phyloP scores from a whole-genome alignment of 2,797 vertebrate species.

The Ataeniobius toweri region DNA sequence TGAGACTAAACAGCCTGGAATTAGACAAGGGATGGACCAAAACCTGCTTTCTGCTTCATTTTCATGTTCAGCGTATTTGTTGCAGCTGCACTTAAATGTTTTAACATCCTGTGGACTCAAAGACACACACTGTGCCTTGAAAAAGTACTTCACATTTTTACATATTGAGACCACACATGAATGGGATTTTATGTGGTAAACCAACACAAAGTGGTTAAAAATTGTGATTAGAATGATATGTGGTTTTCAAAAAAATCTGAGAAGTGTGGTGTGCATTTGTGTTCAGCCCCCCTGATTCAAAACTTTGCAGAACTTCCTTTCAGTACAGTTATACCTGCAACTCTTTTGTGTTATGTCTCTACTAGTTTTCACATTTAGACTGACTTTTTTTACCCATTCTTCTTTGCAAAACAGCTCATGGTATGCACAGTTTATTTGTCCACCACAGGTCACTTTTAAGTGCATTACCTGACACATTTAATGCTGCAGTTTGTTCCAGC shows the following conservation, averaged over 20 bases:
- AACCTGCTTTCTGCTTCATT: constrained; percentile 8
- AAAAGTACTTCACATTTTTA: neutral
- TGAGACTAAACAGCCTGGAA: constrained; percentile 28
- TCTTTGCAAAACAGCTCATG: constrained; percentile 37
- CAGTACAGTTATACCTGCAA: too few relatives aligned
- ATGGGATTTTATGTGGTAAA: neutral
- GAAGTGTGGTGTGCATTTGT: too few relatives aligned
- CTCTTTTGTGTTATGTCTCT: too few relatives aligned
- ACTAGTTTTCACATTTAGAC: too few relatives aligned
- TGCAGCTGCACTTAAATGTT: constrained; percentile 12
- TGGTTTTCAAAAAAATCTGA: too few relatives aligned
- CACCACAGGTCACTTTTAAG: constrained; percentile 59
- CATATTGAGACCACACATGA: neutral
- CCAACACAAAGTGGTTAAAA: neutral
- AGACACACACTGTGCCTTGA: neutral
- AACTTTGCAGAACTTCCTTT: constrained; percentile 27
- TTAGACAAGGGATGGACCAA: constrained; percentile 8
- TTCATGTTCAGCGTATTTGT: constrained; percentile 29
- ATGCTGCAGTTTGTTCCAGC: constrained; percentile 59
- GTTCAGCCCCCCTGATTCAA: neutral
- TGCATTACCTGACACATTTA: constrained; percentile 71
- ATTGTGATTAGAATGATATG: too few relatives aligned
- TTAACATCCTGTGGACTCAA: constrained; percentile 28
- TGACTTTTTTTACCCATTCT: too few relatives aligned
- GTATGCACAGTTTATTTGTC: constrained; percentile 64